phyloP scores from a whole-genome alignment of 2,888 invertebrate species.

The Empis stercorea region DNA sequence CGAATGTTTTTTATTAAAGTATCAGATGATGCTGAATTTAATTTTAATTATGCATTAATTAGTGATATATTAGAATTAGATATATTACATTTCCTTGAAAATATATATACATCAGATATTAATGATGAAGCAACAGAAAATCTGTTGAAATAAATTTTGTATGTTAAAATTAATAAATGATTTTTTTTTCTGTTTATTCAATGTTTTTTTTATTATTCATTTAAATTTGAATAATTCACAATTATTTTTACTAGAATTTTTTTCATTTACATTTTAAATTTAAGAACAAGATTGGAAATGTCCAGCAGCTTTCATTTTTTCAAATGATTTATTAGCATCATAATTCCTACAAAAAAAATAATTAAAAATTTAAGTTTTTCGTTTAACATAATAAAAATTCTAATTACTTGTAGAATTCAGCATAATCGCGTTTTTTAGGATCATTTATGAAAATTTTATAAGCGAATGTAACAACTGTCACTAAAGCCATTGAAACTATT shows the following conservation, averaged over 20 bases:
- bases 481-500: slow-evolving; percentile 36
- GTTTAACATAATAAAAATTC: background rate
- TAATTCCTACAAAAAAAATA: slow-evolving; percentile 24
- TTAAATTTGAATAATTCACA: background rate
- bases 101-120: background rate
- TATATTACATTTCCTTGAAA: background rate
- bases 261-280: background rate
- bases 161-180: background rate
- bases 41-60: background rate
- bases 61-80: background rate
- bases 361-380: background rate
- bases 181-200: background rate
- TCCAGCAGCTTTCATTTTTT: slow-evolving; percentile 34
- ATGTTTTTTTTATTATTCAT: background rate
- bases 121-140: background rate
- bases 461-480: slow-evolving; percentile 32
- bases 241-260: background rate
- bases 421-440: slow-evolving; percentile 47
- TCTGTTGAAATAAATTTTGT: background rate
- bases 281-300: slow-evolving; percentile 34
- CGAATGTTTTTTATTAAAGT: background rate
- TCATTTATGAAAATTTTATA: slow-evolving; percentile 40
- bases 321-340: slow-evolving; percentile 34
- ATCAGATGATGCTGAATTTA: background rate
- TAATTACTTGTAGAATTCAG: slow-evolving; percentile 62